Evolutionary conservation across 2,113 vertebrate genomes (phyloP).

Genomic region (Phaetusa simplex): DNA sequence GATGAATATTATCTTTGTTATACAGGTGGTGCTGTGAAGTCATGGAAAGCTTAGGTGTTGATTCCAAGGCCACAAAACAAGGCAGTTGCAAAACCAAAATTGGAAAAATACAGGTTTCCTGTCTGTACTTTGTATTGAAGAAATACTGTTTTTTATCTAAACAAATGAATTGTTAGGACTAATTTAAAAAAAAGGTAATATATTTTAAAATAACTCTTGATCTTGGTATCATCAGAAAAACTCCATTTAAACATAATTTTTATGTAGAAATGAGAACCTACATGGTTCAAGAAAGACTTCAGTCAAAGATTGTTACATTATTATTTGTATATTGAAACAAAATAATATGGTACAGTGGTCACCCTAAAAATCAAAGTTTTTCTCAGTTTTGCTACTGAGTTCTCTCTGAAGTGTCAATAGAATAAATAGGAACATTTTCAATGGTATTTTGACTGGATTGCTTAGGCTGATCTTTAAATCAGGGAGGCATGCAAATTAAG

Average conservation of each 20-base stretch:
- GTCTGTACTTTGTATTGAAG: not conserved
- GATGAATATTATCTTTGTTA: not conserved
- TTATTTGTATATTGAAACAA: not conserved
- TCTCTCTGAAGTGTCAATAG: not conserved
- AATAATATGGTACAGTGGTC: not conserved
- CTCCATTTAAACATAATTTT: not conserved
- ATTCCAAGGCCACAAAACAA: not conserved
- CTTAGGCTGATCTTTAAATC: not conserved
- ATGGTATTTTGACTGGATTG: not conserved
- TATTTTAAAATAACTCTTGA: not conserved
- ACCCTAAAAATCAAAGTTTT: not conserved
- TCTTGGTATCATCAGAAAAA: not conserved
- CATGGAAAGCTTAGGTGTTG: not conserved
- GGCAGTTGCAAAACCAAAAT: not conserved
- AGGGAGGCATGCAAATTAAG: not conserved
- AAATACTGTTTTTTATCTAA: not conserved
- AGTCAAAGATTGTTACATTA: not conserved
- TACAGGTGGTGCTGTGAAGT: not conserved
- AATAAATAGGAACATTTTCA: not conserved
- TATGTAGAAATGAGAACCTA: not conserved
- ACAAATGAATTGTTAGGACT: not conserved
- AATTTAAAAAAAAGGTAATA: not conserved
- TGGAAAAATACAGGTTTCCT: not conserved
- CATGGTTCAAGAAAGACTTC: not conserved
- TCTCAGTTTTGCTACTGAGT: not conserved